Evolutionary conservation across 2,113 vertebrate species (phyloP), one percentile per base, ranked within the genome.

Genomic region (Struthidea cinerea): DNA sequence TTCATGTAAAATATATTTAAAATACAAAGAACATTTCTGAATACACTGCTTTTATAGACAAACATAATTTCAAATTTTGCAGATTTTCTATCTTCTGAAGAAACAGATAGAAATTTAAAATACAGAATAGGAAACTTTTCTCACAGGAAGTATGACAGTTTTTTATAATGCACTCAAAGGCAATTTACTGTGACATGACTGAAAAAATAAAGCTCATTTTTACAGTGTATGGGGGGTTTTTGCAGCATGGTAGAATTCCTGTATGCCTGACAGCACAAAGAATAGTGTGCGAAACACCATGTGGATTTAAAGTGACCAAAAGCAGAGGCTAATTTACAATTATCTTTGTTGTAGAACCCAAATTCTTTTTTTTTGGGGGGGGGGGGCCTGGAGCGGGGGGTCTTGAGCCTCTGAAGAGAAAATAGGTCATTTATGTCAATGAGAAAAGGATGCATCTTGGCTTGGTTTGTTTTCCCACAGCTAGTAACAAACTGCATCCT

Each of bases 191-290:
- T 52, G 93, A 92, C 20, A 83, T 33, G 61, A 82, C 69, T 94
- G 93, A 50, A 93, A 96, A 90, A 64, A 44, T 50, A 93, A 95
- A 90, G 46, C 30, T 85, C 55, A 64, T 95, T 97, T 96, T 71
- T 83, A 63, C 27, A 65, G 30, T 8, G 5, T 80, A 21, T 53
- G 22, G 23, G 30, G 17, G 7, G 0, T 2, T 24, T 95, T 75
- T 84, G 84, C 76, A 92, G 86, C 84, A 87, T 3, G 1, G 30
- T 77, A 81, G 39, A 87, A 93, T 71, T 96, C 70, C 32, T 80
- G 11, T 50, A 68, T 37, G 46, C 89, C 64, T 92, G 57, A 84
- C 65, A 77, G 55, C 57, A 91, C n/a, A 78, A 79, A 90, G 46
- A 49, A 67, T 3, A 50, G 23, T 15, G 20, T 18, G 35, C 23